phyloP scores from a whole-genome alignment of 2,113 vertebrate species.

The Turnix velox region DNA sequence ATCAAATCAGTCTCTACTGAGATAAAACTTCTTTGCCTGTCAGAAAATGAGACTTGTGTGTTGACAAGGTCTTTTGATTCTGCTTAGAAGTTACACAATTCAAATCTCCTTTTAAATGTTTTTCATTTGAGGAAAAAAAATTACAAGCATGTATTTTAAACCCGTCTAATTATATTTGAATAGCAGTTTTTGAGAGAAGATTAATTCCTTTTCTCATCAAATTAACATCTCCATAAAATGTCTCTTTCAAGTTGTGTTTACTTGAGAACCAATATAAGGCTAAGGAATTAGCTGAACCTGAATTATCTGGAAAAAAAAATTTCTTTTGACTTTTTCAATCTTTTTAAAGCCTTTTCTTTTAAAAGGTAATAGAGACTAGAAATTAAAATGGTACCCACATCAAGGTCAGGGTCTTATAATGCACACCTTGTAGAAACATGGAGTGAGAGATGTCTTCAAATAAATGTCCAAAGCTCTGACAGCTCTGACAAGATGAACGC shows the following conservation, averaged over 20 bases:
- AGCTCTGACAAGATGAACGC: not conserved
- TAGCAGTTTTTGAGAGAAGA: not conserved
- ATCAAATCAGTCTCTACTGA: constrained; percentile 31
- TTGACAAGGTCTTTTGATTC: constrained; percentile 2
- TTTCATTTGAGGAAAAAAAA: not conserved
- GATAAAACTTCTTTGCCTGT: not conserved
- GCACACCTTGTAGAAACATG: not conserved
- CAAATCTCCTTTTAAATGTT: not conserved
- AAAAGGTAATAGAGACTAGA: accelerated
- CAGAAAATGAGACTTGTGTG: not conserved
- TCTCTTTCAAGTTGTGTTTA: constrained; percentile 24
- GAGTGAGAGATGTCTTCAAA: not conserved
- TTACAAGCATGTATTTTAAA: not conserved
- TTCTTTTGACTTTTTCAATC: not conserved
- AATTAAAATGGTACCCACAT: not conserved
- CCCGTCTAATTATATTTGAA: constrained; percentile 33
- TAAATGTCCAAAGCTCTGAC: not conserved
- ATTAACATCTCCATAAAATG: not conserved
- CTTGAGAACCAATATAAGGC: not conserved
- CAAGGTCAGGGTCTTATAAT: not conserved
- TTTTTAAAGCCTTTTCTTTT: not conserved
- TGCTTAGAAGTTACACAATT: not conserved
- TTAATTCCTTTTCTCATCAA: constrained; percentile 35
- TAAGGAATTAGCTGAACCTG: not conserved
- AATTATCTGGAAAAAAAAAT: too few relatives aligned